These are phyloP conservation scores for Paedocypris micromegethes DNA, from an alignment of 2,797 vertebrate genomes.

Conservation along the genomic window DNA sequence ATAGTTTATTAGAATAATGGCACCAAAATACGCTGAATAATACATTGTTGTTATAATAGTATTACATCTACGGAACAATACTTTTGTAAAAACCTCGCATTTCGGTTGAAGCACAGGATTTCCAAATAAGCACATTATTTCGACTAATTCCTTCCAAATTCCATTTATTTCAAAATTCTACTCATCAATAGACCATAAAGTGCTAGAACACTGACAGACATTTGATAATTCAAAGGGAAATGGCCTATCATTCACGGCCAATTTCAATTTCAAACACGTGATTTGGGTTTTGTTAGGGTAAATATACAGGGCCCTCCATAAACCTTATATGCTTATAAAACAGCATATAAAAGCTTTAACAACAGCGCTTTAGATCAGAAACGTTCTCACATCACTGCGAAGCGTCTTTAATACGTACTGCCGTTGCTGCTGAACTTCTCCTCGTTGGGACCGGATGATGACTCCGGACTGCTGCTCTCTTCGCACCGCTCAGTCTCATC, in stretches of 20 bases:
- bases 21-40: too few relatives aligned
- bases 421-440: constrained; percentile 83
- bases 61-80: too few relatives aligned
- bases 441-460: constrained; percentile 92
- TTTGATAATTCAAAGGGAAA: constrained; percentile 55
- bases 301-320: constrained; percentile 96
- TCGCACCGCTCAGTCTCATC: constrained; percentile 79
- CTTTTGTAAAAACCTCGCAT: too few relatives aligned
- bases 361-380: constrained; percentile 82
- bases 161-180: not conserved
- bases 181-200: constrained; percentile 10
- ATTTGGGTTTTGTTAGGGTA: constrained; percentile 96
- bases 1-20: too few relatives aligned
- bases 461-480: constrained; percentile 92
- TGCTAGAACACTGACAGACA: constrained; percentile 22
- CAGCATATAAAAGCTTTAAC: constrained; percentile 99
- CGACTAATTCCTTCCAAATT: too few relatives aligned
- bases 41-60: too few relatives aligned
- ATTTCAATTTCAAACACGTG: constrained; percentile 98
- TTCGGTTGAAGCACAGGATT: too few relatives aligned
- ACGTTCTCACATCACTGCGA: constrained; percentile 81
- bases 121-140: not conserved
- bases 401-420: constrained; percentile 90
- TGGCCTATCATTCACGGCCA: constrained; percentile 91
- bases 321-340: constrained; percentile 99